Percentiles rank a stretch among this genome's conserved stretches.
Evolutionary conservation across 1,140 invertebrate genomes (phyloP).

Genomic region (Amphibalanus amphitrite): DNA sequence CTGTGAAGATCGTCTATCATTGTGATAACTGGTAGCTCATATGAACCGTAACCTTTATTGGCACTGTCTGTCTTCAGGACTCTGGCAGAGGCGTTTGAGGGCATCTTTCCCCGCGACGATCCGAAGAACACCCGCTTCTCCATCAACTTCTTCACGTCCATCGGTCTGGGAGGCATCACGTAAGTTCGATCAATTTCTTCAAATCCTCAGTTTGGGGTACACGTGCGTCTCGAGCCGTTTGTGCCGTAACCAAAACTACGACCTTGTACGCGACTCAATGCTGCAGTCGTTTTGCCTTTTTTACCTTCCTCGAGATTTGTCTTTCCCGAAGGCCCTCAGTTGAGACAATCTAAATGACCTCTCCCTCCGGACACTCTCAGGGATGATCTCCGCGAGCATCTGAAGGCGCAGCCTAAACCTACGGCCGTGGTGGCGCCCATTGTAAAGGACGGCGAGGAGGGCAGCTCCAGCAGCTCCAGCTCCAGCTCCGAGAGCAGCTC

Average conservation of each 20-base stretch:
- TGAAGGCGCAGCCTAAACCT: constrained; percentile 60
- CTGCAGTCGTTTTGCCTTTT: not conserved
- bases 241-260: not conserved
- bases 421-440: constrained; percentile 20
- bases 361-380: constrained; percentile 22
- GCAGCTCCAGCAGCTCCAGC: constrained; percentile 9
- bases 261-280: not conserved
- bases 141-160: constrained; percentile 98
- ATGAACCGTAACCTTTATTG: too few relatives aligned
- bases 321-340: constrained; percentile 19
- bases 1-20: too few relatives aligned
- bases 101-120: constrained; percentile 87
- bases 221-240: not conserved
- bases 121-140: constrained; percentile 93
- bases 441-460: constrained; percentile 12
- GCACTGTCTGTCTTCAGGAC: constrained; percentile 27
- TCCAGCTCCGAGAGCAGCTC: constrained; percentile 15
- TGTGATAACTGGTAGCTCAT: too few relatives aligned
- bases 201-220: too few relatives aligned
- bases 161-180: constrained; percentile 89
- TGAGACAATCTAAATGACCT: constrained; percentile 23
- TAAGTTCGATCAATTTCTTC: not conserved
- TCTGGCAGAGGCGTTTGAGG: constrained; percentile 67
- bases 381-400: constrained; percentile 75
- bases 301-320: not conserved